Evolutionary conservation across 2,797 vertebrate genomes (phyloP).

Genomic region (Luscinia luscinia): DNA sequence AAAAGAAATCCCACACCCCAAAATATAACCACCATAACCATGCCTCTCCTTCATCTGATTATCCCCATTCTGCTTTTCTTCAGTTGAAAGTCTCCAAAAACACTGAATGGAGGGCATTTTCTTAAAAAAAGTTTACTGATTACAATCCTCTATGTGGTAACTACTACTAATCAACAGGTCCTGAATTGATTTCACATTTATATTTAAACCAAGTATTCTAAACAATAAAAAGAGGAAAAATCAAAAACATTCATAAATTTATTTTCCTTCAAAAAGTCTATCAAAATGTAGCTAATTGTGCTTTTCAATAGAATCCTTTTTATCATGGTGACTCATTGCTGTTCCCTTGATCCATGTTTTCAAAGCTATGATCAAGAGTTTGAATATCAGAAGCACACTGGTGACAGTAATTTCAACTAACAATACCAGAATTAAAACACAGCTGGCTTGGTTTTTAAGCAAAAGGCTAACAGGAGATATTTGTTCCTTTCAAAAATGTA

Average conservation of each 20-base stretch:
- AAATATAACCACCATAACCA: neutral
- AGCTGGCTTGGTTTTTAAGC: constrained; percentile 35
- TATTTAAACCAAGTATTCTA: constrained; percentile 48
- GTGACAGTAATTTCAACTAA: constrained; percentile 62
- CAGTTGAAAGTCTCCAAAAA: neutral
- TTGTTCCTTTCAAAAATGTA: neutral
- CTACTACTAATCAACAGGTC: constrained; percentile 46
- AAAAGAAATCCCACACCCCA: neutral
- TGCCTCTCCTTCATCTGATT: neutral
- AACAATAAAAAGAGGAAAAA: constrained; percentile 34
- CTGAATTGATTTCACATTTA: constrained; percentile 45
- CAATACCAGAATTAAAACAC: constrained; percentile 62
- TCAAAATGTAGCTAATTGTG: constrained; percentile 67
- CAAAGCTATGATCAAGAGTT: constrained; percentile 68
- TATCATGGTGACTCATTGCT: constrained; percentile 55
- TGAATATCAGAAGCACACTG: constrained; percentile 64
- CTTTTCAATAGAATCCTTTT: constrained; percentile 67
- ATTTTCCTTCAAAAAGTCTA: constrained; percentile 18
- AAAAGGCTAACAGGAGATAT: constrained; percentile 43
- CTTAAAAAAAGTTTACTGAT: neutral
- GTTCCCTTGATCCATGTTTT: constrained; percentile 70
- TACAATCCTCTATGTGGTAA: constrained; percentile 26
- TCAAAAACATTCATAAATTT: constrained; percentile 11
- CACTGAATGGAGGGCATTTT: neutral
- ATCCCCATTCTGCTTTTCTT: neutral